Conservation (phyloP, 1,140 invertebrate genomes). For the Bilobella aurantiaca region DNA sequence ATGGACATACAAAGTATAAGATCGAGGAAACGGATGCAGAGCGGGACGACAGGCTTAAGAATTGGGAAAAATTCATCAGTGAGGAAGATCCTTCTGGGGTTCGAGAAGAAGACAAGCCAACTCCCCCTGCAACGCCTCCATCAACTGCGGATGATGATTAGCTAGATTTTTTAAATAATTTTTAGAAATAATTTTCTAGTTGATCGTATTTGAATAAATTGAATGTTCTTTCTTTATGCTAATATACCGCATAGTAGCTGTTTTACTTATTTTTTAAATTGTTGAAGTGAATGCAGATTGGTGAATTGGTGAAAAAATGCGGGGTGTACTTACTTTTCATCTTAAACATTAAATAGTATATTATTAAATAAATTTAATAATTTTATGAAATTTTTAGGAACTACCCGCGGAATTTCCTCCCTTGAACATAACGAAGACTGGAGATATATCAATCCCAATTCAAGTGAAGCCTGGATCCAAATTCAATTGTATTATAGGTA, state of each 20-base stretch:
- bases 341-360: too few relatives aligned
- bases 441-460: slow-evolving; percentile 54
- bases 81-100: slow-evolving; percentile 36
- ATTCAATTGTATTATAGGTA: slow-evolving; percentile 58
- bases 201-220: too few relatives aligned
- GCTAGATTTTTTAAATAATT: neutral
- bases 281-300: too few relatives aligned
- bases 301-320: too few relatives aligned
- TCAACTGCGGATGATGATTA: neutral
- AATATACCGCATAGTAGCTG: too few relatives aligned
- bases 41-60: slow-evolving; percentile 62
- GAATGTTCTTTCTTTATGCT: too few relatives aligned
- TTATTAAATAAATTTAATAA: too few relatives aligned
- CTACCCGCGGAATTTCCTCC: neutral
- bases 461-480: slow-evolving; percentile 67
- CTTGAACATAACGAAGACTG: slow-evolving; percentile 36
- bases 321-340: too few relatives aligned
- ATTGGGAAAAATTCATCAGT: slow-evolving; percentile 80
- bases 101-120: neutral
- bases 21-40: slow-evolving; percentile 84
- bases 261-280: too few relatives aligned
- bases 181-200: neutral
- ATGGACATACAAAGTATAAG: slow-evolving; percentile 69
- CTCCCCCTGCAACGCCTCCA: neutral
- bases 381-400: slow-evolving; percentile 3